Base-by-base conservation (phyloP, 2,888 invertebrate species). In the Heteromyza rotundicornis region DNA sequence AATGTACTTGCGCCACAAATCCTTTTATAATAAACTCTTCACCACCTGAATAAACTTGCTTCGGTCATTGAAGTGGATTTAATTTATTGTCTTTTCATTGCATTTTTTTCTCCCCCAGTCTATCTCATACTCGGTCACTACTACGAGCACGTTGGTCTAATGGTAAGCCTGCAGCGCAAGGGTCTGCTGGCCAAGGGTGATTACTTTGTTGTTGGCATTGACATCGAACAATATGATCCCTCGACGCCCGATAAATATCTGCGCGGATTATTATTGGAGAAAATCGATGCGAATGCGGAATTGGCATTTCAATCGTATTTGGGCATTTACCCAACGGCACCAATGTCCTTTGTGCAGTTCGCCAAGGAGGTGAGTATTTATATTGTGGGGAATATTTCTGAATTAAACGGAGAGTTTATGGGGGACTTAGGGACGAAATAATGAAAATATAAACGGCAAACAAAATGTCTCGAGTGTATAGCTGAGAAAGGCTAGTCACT, bases 191-290 rank as follows among this genome's bases (percentile, higher is more conserved):
- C 92, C 70, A 89, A 90, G 76, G 91, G 96, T n/a, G 94, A 96
- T 79, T 97, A 96, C 80, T 95, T 94, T 79, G 96, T 95, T 1
- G 90, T 96, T 20, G 96, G 96, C 3, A 92, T 96, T 5, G 93
- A 95, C 76, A 89, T 94, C 14, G 94, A 94, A 70, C 92, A 94
- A 74, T 96, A 95, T 82, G 92, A 95, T 74, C 84, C 88, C 1
- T 86, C 87, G 20, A 88, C 90, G 62, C 94, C 96, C 0, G 87
- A 89, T 53, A 90, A 90, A 69, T 96, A 96, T 82, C 85, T 96
- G 22, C 86, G 90, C 56, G 95, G 93, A 12, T 86, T 93, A 2
- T 84, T 94, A 35, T 85, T 88, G 56, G 89, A 90, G 53, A 75
- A 74, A 62, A 74, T 71, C 47, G 76, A 89, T 52, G 84, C 87